These are phyloP conservation scores for Arizona elegans DNA, from an alignment of 2,113 vertebrate genomes.

Conservation along the genomic window DNA sequence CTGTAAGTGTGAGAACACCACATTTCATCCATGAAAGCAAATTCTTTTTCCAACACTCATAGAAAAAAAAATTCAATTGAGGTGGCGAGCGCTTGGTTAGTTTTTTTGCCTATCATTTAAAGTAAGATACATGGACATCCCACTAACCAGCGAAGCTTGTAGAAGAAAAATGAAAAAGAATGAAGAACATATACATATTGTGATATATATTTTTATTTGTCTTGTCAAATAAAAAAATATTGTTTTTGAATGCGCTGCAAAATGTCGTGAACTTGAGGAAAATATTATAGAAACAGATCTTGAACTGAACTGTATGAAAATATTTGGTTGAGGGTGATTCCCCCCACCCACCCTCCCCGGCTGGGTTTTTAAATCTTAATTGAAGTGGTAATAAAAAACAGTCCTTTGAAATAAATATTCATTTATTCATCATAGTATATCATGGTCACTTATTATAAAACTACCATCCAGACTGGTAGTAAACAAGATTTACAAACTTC, in stretches of 20 bases:
- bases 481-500: neutral
- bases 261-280: neutral
- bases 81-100: neutral
- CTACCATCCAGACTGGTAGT: neutral
- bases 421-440: neutral
- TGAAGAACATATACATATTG: neutral
- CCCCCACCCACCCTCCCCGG: accelerated
- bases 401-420: neutral
- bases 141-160: neutral
- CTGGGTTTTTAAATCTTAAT: neutral
- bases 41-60: neutral
- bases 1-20: neutral
- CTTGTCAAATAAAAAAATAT: neutral
- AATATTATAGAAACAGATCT: neutral
- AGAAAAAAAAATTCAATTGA: neutral
- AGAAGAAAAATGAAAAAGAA: neutral
- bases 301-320: neutral
- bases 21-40: neutral
- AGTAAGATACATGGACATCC: neutral
- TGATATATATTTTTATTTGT: neutral
- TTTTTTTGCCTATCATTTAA: neutral
- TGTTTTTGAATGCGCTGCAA: neutral
- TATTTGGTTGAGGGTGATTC: neutral
- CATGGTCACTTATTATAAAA: neutral
- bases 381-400: neutral